Percentiles rank a stretch among this genome's conserved stretches.
phyloP scores from a whole-genome alignment of 2,888 invertebrate species.

The Ormyrus thymus region DNA sequence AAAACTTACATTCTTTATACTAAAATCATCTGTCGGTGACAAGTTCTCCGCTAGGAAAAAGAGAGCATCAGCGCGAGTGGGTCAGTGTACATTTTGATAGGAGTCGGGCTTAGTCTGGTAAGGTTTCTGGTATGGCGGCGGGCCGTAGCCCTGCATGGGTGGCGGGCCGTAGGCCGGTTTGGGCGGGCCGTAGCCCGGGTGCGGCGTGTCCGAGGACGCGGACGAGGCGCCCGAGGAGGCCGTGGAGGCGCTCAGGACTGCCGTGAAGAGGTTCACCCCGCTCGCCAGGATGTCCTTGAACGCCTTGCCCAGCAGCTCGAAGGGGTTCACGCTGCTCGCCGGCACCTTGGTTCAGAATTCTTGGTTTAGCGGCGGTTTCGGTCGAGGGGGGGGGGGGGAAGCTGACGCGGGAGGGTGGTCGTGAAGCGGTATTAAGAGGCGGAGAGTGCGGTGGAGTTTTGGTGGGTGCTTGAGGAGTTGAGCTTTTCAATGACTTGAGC shows the following conservation, averaged over 20 bases:
- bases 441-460: too few relatives aligned
- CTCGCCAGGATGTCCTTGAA: constrained; percentile 68
- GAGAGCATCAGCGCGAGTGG: too few relatives aligned
- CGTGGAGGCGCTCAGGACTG: constrained; percentile 64
- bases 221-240: constrained; percentile 68
- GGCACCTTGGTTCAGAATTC: constrained; percentile 56
- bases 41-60: too few relatives aligned
- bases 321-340: constrained; percentile 63
- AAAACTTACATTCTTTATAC: too few relatives aligned
- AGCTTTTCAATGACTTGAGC: too few relatives aligned
- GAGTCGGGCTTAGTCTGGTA: constrained; percentile 42
- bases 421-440: too few relatives aligned
- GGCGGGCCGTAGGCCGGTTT: constrained; percentile 41
- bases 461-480: too few relatives aligned
- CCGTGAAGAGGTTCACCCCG: constrained; percentile 64
- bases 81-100: constrained; percentile 42
- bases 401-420: too few relatives aligned
- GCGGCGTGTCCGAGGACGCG: constrained; percentile 27
- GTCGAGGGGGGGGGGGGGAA: too few relatives aligned
- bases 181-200: constrained; percentile 16
- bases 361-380: too few relatives aligned
- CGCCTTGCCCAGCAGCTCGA: constrained; percentile 62
- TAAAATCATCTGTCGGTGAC: too few relatives aligned
- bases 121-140: constrained; percentile 28
- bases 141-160: neutral